Evolutionary conservation across 2,888 invertebrate species (phyloP).

Genomic region (Xestia ashworthii): DNA sequence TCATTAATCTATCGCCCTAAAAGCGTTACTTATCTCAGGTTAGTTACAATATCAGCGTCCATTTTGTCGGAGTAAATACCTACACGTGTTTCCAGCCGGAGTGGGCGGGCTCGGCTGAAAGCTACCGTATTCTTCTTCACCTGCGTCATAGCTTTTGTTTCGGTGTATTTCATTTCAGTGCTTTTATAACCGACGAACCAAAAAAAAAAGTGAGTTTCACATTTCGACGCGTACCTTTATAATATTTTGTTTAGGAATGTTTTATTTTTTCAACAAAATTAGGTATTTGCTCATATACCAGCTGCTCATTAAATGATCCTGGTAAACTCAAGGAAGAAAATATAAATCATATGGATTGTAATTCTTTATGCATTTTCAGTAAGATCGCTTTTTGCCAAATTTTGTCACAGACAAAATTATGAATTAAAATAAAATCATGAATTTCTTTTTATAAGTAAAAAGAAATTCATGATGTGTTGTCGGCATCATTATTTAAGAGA

Average conservation of each 20-base stretch:
- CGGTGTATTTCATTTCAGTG: slow-evolving; percentile 3
- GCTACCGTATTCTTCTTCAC: slow-evolving; percentile 6
- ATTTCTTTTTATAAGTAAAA: no score
- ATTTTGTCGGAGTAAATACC: slow-evolving; percentile 33
- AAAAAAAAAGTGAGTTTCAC: background rate
- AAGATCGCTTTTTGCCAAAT: background rate
- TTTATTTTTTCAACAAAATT: slow-evolving; percentile 20
- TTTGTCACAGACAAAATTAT: no score
- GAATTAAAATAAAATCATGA: no score
- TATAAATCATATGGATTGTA: background rate
- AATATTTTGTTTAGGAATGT: background rate
- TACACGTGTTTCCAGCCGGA: slow-evolving; percentile 12
- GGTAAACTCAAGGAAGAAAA: background rate
- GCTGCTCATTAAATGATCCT: background rate
- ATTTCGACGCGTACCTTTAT: background rate
- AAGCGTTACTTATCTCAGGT: slow-evolving; percentile 48
- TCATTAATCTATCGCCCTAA: slow-evolving; percentile 50
- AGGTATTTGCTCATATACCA: background rate
- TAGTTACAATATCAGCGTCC: slow-evolving; percentile 34
- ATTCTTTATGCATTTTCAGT: background rate
- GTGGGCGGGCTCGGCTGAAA: slow-evolving; percentile 30
- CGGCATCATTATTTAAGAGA: background rate
- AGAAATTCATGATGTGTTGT: background rate
- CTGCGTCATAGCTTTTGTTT: slow-evolving; percentile 13
- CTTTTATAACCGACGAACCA: background rate